Evolutionary conservation across 1,140 invertebrate genomes (phyloP).

Genomic region (Lanistes nyassanus): DNA sequence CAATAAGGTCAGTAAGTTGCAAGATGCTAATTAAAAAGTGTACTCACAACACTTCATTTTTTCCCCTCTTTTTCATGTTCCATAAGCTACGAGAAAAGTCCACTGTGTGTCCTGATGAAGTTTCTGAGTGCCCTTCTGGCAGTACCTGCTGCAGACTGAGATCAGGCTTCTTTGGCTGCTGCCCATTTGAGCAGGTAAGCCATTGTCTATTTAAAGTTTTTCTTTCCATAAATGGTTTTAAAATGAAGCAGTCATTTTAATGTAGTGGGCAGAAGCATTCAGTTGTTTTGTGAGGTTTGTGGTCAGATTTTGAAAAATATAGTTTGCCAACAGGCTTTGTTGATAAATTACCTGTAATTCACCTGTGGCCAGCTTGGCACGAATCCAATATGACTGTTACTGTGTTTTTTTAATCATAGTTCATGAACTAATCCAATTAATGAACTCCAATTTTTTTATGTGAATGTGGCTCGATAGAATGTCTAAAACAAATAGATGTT

Average conservation of each 20-base stretch:
- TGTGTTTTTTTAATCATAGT: too few relatives aligned
- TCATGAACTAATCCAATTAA: conserved; percentile 1
- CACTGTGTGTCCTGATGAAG: conserved; percentile 44
- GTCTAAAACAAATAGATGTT: background rate
- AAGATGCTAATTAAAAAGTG: too few relatives aligned
- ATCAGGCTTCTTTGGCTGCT: conserved; percentile 58
- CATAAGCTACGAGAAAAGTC: background rate
- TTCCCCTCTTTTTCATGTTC: too few relatives aligned
- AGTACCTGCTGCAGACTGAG: conserved; percentile 62
- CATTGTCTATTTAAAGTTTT: background rate
- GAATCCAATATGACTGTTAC: background rate
- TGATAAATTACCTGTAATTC: background rate
- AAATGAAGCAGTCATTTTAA: background rate
- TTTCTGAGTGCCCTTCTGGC: conserved; percentile 55
- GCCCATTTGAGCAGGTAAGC: conserved; percentile 42
- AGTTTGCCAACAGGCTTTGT: background rate
- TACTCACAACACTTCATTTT: too few relatives aligned
- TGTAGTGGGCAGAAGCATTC: too few relatives aligned
- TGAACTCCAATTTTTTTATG: background rate
- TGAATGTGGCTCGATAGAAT: background rate
- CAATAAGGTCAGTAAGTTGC: too few relatives aligned
- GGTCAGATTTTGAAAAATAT: background rate
- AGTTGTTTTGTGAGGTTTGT: background rate
- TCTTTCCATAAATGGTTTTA: background rate
- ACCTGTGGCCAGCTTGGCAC: background rate